Evolutionary conservation across 2,888 invertebrate genomes (phyloP), one percentile per base, ranked within the genome.

Genomic region (Drosophila mettleri): DNA sequence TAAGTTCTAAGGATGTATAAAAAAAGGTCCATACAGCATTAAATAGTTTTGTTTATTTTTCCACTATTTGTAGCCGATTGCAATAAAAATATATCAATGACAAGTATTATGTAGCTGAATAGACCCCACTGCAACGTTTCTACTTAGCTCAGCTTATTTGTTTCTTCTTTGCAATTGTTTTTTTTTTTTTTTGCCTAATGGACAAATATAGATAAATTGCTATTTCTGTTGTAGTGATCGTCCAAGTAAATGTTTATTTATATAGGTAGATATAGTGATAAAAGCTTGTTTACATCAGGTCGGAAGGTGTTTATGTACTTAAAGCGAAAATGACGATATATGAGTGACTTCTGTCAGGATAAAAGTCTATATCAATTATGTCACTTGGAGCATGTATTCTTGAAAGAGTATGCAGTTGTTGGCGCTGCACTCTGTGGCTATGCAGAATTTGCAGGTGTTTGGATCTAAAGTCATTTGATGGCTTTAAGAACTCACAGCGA

Each of bases 191-290:
- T 67, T 41, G 66, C 62, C 59, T 41, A 69, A 62, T 70, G 62
- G 67, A 70, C 64, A 81, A 78, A 81, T 79, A 65, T 57, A 69
- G 74, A 80, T 80, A 78, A 70, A 69, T 82, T 69, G 80, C 69
- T 68, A 59, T 57, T 63, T 68, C 76, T 78, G 85, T 80, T 82
- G 73, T 68, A 41, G 48, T 20, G 49, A 51, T 55, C 27, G 14
- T 53, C 22, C 38, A 54, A 61, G 39, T 22, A 52, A 34, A 58
- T 3, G 57, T n/a, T n/a, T n/a, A n/a, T 22, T 18, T 27, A 14
- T 48, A 27, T 27, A 10, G 41, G 33, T 34, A 31, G 34, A 33
- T 38, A 24, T 20, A 33, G 33, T 18, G 9, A 16, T 24, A 18
- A 27, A 45, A 41, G 22, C 22, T 10, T 29, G 45, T 29, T 45